Conservation (phyloP, 2,113 vertebrate species). For the Grallaria varia region DNA sequence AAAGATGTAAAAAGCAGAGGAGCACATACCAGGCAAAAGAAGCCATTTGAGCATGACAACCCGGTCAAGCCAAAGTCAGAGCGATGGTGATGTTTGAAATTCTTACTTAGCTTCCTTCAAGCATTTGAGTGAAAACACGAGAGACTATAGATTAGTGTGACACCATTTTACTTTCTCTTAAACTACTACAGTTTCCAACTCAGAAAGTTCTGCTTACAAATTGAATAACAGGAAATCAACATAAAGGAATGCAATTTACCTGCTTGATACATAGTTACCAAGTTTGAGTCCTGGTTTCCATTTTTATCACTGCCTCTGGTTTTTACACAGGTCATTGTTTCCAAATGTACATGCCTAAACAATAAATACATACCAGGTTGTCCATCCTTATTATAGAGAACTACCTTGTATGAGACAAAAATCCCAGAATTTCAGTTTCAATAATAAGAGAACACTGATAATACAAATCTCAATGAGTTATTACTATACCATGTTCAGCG, state of each 20-base stretch:
- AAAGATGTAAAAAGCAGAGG: neutral
- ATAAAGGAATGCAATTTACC: neutral
- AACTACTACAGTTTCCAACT: neutral
- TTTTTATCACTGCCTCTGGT: neutral
- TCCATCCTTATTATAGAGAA: neutral
- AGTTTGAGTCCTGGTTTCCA: neutral
- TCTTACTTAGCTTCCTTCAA: neutral
- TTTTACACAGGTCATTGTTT: neutral
- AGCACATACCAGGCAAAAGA: neutral
- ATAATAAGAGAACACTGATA: neutral
- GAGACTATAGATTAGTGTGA: neutral
- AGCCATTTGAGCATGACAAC: slow-evolving; percentile 43
- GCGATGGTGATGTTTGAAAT: neutral
- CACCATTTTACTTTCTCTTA: neutral
- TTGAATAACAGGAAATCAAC: neutral
- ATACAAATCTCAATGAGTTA: neutral
- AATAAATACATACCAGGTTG: neutral
- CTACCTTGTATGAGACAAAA: neutral
- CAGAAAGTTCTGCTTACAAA: neutral
- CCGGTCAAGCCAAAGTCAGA: slow-evolving; percentile 9
- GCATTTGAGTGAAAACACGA: neutral
- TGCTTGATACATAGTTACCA: neutral
- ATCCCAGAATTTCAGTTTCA: neutral
- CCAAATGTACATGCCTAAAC: neutral
- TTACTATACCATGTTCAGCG: neutral